A percentile compares a stretch with the other conserved stretches of the same genome.
Evolutionary conservation across 2,888 invertebrate species (phyloP).

Genomic region (Caradrina kadenii): DNA sequence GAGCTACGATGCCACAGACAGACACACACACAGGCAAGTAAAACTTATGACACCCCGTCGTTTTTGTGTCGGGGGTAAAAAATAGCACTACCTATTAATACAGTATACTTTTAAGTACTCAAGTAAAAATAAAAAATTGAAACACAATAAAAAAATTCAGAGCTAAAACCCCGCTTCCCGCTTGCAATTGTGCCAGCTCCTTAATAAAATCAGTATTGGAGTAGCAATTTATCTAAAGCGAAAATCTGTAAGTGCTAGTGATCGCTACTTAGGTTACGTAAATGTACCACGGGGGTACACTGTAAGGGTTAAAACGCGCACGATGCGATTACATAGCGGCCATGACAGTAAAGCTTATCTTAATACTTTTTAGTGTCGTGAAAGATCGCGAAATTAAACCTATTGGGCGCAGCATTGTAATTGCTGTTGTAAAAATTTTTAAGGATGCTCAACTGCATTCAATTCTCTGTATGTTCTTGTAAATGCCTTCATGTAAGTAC

Average conservation of each 20-base stretch:
- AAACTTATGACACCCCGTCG: too few relatives aligned
- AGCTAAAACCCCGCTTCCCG: not conserved
- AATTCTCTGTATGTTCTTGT: too few relatives aligned
- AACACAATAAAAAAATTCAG: not conserved
- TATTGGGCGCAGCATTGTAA: not conserved
- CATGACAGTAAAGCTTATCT: constrained; percentile 17
- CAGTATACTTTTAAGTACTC: too few relatives aligned
- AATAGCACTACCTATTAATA: too few relatives aligned
- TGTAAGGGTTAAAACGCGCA: constrained; percentile 31
- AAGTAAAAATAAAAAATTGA: too few relatives aligned
- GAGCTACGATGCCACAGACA: too few relatives aligned
- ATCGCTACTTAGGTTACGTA: constrained; percentile 59
- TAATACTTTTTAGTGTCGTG: constrained; percentile 11
- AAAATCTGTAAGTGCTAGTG: constrained; percentile 66
- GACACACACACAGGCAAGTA: too few relatives aligned
- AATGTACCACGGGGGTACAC: constrained; percentile 58
- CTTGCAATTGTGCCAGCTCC: constrained; percentile 14
- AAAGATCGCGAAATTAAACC: not conserved
- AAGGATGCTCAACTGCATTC: too few relatives aligned
- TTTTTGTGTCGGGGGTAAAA: too few relatives aligned
- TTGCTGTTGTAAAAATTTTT: not conserved
- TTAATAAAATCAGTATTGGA: constrained; percentile 63
- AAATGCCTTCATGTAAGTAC: too few relatives aligned
- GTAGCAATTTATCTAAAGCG: constrained; percentile 68
- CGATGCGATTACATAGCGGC: not conserved